Base-by-base conservation (phyloP, 2,888 invertebrate genomes). In the Vesta saturnalis region DNA sequence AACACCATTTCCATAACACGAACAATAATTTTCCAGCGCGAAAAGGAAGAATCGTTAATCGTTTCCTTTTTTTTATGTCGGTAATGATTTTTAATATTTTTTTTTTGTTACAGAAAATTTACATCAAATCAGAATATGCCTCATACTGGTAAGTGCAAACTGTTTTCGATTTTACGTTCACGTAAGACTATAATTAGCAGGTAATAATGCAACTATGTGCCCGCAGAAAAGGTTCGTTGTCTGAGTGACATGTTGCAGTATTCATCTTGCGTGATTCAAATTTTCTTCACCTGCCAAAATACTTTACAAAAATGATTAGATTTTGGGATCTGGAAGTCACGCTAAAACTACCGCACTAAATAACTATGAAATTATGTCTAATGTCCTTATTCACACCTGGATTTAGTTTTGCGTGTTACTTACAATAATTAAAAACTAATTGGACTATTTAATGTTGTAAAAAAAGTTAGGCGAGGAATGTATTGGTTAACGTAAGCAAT, bases 311-410 rank as follows among this genome's bases (percentile, higher is more conserved):
- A 52, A 67, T 61, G 58, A 67, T 67, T 67, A 67, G 67, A 67
- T 67, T 67, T 66, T 58, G 49, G 57, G 52, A 52, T 62, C 54
- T 59, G 22, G 60, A 52, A 67, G 67, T 67, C 67, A 67, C 67
- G 67, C 67, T 39, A 67, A 67, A 62, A 61, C 58, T 62, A 30
- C 18, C 47, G 14, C n/a, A n/a, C 30, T 58, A 58, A 35, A 58
- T 67, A 61, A 58, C 67, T 61, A 62, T 54, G 62, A 67, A 67
- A 67, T 67, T 67, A 59, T 62, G 62, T 52, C 62, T 67, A 67
- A 63, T 52, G 23, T 54, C 43, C 35, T 56, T 18, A 54, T 58
- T 58, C 35, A 58, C 58, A 58, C 58, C 58, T 58, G 58, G 23
- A 52, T 18, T 52, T 52, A 5, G 21, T 52, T 21, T 52, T 21